Evolutionary conservation across 2,797 vertebrate species (phyloP), one percentile per base, ranked within the genome.

Genomic region (Leptatherina wallacei): DNA sequence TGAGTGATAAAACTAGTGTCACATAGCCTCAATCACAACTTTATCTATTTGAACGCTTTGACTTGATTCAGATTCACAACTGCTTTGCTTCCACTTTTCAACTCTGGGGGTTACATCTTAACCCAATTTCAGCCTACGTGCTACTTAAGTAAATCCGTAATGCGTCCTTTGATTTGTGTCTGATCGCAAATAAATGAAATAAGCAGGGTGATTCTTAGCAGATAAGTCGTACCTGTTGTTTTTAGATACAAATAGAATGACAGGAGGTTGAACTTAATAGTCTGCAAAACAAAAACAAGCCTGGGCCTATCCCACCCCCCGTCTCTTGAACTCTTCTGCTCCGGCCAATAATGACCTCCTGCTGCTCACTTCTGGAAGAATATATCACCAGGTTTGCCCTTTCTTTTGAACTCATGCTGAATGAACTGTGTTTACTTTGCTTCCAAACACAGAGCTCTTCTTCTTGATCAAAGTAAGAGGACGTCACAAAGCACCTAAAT

Each of bases 331-430:
- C 73, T 79, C 62, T 66, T 70, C 80, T 62, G 61, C 74, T 85
- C 80, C 62, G 75, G 79, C 75, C 67, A 38, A 78, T 81, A 80
- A 82, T 77, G 73, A 86, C 83, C 82, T 83, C 83, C 83, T 78
- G 77, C 82, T 77, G 69, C 78, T 82, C 82, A 80, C 62, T 79
- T 85, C 78, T 73, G 82, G 77, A 84, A 90, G 83, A 80, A 83
- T 88, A 81, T 69, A 86, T 86, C 83, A 85, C 85, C 77, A 57
- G 80, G 86, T 87, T 79, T 89, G 80, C 87, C 83, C 87, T 87
- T 84, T 89, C 82, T 84, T 91, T 89, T 89, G 84, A 91, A 89
- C 90, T 91, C 85, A 82, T 88, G 85, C 86, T 90, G 83, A 91
- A 92, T 83, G 79, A 87, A 86, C 85, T 87, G 81, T 86, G 77